Base-by-base conservation (phyloP, 1,140 invertebrate genomes). In the Drosophila sulfurigaster region DNA sequence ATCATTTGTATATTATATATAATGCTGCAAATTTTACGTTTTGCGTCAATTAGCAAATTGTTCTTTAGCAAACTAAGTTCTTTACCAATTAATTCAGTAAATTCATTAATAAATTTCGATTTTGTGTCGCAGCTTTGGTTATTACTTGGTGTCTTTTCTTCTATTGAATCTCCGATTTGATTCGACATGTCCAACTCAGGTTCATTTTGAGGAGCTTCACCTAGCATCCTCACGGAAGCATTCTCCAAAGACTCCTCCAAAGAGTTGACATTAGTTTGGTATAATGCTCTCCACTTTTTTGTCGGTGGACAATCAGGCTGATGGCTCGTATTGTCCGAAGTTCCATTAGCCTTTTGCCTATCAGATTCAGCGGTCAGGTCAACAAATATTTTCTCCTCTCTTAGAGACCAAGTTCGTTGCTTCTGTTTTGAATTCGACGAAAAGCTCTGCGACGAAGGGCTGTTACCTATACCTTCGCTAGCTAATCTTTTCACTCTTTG, bases 41-140 rank as follows among this genome's bases (percentile, higher is more conserved):
- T 82, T 7, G 81, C 68, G 41, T 79, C 81, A 5, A 71, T 56
- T 2, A 77, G 56, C 13, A 83, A 45, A 73, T 83, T 64, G 15
- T 72, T 58, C 13, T 51, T 73, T 1, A 83, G 32, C 5, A 77
- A 54, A 5, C 52, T 43, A 5, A 83, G 20, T 32, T 83, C 81
- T 25, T 83, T 80, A 20, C 46, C 65, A 28, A 83, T 51, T n/a
- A 83, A 80, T 38, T 73, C 20, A 41, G 67, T 74, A 57, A 83
- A 83, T 49, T 82, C 71, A 41, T 76, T 59, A 10, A 57, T 32
- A 10, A 64, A 25, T 38, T 65, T 28, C 5, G 51, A 6, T 13
- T 35, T n/a, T 30, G 13, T 1, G 1, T 8, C 8, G 1, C 13
- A 8, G 10, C 38, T 57, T 32, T 16, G 20, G 7, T 0, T 2